Conservation (phyloP, 2,888 invertebrate genomes). For the Autographa gamma region DNA sequence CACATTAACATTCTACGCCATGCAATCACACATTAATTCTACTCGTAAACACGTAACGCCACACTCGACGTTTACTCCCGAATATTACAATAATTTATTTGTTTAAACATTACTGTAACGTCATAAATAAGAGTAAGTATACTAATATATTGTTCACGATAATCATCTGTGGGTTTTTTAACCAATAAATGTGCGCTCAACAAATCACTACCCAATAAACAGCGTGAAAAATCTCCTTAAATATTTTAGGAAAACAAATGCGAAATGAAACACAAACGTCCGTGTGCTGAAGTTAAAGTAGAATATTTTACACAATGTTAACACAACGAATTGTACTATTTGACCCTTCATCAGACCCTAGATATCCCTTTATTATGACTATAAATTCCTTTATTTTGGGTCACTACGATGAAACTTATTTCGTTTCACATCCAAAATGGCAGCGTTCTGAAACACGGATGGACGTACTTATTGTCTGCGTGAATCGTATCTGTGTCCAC, state of each 20-base stretch:
- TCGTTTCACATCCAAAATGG: not conserved
- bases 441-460: too few species aligned
- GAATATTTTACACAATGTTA: constrained; percentile 1
- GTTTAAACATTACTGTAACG: not conserved
- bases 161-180: not conserved
- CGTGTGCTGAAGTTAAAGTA: not conserved
- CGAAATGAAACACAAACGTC: not conserved
- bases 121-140: constrained; percentile 3
- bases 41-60: not conserved
- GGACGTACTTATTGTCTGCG: too few species aligned
- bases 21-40: not conserved
- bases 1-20: not conserved
- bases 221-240: not conserved
- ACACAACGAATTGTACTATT: not conserved
- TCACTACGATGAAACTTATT: not conserved
- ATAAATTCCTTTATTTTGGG: constrained; percentile 5
- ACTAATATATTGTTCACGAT: not conserved
- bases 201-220: not conserved
- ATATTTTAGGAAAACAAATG: not conserved
- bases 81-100: constrained; percentile 4
- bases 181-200: not conserved
- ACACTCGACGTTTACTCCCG: not conserved
- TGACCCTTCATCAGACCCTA: constrained; percentile 7
- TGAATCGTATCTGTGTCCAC: not conserved
- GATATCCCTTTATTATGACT: constrained; percentile 6